These are phyloP conservation scores for Drosophila bocki DNA, from an alignment of 1,140 invertebrate species.

Conservation along the genomic window DNA sequence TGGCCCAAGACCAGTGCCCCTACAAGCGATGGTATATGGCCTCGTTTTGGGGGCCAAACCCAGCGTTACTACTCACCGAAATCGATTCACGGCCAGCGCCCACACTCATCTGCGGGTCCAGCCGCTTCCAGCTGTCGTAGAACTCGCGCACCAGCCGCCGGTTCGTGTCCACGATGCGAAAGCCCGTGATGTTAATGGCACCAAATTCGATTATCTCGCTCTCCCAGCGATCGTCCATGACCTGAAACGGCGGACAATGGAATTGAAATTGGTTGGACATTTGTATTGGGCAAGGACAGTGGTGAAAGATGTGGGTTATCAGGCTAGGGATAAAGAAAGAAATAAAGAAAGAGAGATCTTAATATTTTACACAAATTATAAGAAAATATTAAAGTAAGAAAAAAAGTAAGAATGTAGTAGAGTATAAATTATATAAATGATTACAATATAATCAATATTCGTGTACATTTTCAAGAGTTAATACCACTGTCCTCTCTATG, in stretches of 20 bases:
- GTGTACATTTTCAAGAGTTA: not conserved
- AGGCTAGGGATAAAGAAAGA: too few species aligned
- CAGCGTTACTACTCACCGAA: constrained; percentile 88
- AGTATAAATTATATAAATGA: too few species aligned
- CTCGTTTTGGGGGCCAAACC: constrained; percentile 15
- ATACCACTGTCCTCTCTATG: not conserved
- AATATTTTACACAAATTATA: too few species aligned
- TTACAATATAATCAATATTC: not conserved
- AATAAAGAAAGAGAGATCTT: too few species aligned
- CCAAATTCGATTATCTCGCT: constrained; percentile 95
- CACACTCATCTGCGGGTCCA: constrained; percentile 88
- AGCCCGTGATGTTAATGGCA: constrained; percentile 98
- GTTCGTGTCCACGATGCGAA: constrained; percentile 94
- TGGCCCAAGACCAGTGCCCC: constrained; percentile 21
- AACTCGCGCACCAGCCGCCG: constrained; percentile 93
- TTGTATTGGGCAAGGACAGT: constrained; percentile 1
- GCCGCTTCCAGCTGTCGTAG: constrained; percentile 91
- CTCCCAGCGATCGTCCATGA: constrained; percentile 97
- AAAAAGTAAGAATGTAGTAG: too few species aligned
- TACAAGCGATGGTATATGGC: constrained; percentile 6
- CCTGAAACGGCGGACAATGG: constrained; percentile 86
- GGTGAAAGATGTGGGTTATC: not conserved
- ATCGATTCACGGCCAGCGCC: constrained; percentile 91
- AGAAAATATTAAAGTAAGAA: too few species aligned
- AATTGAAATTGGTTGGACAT: constrained; percentile 15